Evolutionary conservation across 1,140 invertebrate species (phyloP), one percentile per base, ranked within the genome.

Genomic region (Saxidomus purpurata): DNA sequence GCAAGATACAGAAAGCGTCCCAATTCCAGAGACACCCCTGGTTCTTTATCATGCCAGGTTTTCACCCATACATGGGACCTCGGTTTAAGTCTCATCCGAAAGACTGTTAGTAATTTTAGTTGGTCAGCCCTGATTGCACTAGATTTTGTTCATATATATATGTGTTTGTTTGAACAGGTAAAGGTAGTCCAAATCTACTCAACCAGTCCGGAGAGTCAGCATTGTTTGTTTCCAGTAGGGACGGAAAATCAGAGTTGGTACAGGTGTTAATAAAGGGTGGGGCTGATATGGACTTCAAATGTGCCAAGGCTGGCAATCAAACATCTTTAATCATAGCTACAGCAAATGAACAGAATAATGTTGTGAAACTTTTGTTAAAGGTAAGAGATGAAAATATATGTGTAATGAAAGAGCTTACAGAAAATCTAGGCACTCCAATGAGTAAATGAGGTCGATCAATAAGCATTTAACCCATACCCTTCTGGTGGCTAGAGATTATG

Each of bases 321-420:
- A 93, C 93, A 25, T 90, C 93, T 38, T 86, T 94, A 0, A 93
- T 94, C 15, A 86, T 90, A 8, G 90, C 93, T 40, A 83, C 91
- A 15, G 80, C 90, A 55, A 91, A 92, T 81, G 93, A 93, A 67
- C 87, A 93, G 28, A 82, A 83, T 47, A 86, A 91, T 43, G 90
- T 93, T n/a, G 89, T 92, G 28, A 90, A 90, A 87, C 34, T 90
- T 25, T 76, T 94, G 15, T 40, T 93, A 17, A 93, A 91, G 90
- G 92, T 93, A 89, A 69, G 25, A 67, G 3, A 52, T 13, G 49
- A 55, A 55, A 15, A 55, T 55, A 11, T 49, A 17, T 49, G 17
- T 17, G 8, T 55, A 22, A 15, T 55, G 22, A 55, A 19, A 22
- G 52, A 15, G 52, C 4, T 55, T 55, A 55, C 22, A 55, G 52